These are phyloP conservation scores for Probosciger aterrimus DNA, from an alignment of 2,113 vertebrate genomes.

Conservation along the genomic window DNA sequence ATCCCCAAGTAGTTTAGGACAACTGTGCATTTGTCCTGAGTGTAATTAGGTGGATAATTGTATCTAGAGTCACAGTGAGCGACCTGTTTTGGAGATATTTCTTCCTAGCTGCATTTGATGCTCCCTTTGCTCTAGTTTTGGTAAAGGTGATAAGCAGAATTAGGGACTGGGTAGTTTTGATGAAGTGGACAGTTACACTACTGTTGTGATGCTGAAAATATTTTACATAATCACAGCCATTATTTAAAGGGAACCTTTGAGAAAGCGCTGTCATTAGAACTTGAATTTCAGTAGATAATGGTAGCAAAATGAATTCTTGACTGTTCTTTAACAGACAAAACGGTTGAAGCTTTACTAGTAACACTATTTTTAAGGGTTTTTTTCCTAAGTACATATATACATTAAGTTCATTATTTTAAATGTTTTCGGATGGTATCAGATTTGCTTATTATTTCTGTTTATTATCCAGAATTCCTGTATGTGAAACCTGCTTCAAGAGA, in stretches of 20 bases:
- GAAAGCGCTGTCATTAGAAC: neutral
- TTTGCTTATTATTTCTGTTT: neutral
- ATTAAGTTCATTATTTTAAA: neutral
- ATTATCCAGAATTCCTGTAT: neutral
- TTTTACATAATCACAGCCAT: neutral
- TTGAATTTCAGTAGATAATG: neutral
- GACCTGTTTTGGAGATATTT: neutral
- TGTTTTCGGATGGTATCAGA: neutral
- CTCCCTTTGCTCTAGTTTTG: neutral
- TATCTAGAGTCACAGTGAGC: neutral
- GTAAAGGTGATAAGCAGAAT: neutral
- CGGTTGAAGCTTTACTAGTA: neutral
- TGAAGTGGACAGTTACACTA: neutral
- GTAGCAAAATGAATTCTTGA: neutral
- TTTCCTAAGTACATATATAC: neutral
- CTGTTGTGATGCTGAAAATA: neutral
- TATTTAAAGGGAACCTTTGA: neutral
- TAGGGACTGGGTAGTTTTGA: neutral
- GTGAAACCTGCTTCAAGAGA: neutral
- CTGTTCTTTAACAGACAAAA: neutral
- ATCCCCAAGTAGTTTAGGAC: neutral
- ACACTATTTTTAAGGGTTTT: neutral
- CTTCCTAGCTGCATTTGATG: neutral
- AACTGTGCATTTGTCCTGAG: neutral
- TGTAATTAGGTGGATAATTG: conserved; percentile 27